Percentiles rank a stretch among this genome's conserved stretches.
Conservation (phyloP, 2,888 invertebrate genomes). For the Dynastes grantii region DNA sequence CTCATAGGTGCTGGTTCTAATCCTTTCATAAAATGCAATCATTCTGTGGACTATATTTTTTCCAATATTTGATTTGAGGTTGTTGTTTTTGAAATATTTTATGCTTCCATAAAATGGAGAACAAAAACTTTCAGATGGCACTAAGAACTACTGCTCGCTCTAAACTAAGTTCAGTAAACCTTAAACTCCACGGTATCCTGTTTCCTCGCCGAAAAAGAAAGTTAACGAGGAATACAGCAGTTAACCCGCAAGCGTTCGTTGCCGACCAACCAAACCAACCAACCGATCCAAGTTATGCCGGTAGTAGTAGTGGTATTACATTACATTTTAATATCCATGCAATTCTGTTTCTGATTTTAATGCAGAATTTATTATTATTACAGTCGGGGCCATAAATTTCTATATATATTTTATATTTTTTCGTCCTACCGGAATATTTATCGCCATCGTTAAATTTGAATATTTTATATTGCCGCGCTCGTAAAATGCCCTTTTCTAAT, state of each 20-base stretch:
- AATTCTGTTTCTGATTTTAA: slow-evolving; percentile 48
- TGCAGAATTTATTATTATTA: slow-evolving; percentile 46
- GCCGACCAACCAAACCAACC: slow-evolving; percentile 11
- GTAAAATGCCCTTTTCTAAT: slow-evolving; percentile 54
- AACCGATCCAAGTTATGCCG: no score
- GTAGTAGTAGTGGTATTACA: slow-evolving; percentile 32
- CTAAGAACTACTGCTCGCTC: no score
- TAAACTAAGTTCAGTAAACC: no score
- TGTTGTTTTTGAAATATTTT: no score
- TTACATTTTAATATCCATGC: slow-evolving; percentile 44
- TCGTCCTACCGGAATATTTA: slow-evolving; percentile 51
- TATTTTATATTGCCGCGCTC: slow-evolving; percentile 52
- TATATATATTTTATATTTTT: slow-evolving; percentile 48
- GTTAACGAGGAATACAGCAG: slow-evolving; percentile 15
- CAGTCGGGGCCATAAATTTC: slow-evolving; percentile 43
- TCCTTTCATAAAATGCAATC: no score
- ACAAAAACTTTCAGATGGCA: no score
- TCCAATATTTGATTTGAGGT: no score
- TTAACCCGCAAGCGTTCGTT: background rate
- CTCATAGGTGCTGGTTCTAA: no score
- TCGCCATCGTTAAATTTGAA: slow-evolving; percentile 52
- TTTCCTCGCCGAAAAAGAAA: slow-evolving; percentile 10
- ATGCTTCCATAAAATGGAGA: no score
- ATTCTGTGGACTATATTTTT: no score
- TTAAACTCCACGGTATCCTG: background rate